Evolutionary conservation across 2,113 vertebrate genomes (phyloP).

Genomic region (Triplophysa rosa): DNA sequence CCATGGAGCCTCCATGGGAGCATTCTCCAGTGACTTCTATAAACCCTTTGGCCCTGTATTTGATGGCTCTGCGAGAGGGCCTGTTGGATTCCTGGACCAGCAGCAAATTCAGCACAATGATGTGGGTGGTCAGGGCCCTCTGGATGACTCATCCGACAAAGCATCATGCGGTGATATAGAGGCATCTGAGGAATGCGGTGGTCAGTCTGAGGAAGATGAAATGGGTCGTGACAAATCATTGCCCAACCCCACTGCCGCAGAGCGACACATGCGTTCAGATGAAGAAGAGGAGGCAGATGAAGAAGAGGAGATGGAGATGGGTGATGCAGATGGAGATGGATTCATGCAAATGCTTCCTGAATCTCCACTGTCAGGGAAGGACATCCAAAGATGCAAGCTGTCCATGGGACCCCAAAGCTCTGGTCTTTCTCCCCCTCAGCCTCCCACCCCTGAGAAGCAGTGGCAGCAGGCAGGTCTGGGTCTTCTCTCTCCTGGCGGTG

Average conservation of each 20-base stretch:
- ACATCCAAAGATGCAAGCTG: slow-evolving; percentile 48
- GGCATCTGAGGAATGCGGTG: slow-evolving; percentile 80
- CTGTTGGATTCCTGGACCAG: slow-evolving; percentile 76
- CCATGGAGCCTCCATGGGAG: slow-evolving; percentile 69
- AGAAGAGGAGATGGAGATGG: slow-evolving; percentile 67
- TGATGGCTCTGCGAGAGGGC: slow-evolving; percentile 73
- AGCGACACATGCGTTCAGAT: slow-evolving; percentile 65
- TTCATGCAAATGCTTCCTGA: slow-evolving; percentile 66
- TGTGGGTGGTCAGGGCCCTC: slow-evolving; percentile 66
- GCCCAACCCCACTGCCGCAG: slow-evolving; percentile 70
- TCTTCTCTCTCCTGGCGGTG: slow-evolving; percentile 81
- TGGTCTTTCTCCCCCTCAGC: slow-evolving; percentile 62
- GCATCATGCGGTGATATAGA: slow-evolving; percentile 86
- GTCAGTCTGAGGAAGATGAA: slow-evolving; percentile 85
- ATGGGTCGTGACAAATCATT: slow-evolving; percentile 66
- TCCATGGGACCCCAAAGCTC: slow-evolving; percentile 28
- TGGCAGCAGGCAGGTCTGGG: slow-evolving; percentile 85
- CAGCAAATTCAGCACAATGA: slow-evolving; percentile 75
- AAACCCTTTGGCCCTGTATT: slow-evolving; percentile 88
- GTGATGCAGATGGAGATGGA: slow-evolving; percentile 66
- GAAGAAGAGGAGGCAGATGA: slow-evolving; percentile 67
- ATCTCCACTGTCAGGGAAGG: slow-evolving; percentile 53
- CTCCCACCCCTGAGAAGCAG: slow-evolving; percentile 82
- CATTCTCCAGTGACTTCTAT: slow-evolving; percentile 92
- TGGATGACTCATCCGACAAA: slow-evolving; percentile 84